Percentiles rank a stretch among this genome's conserved stretches.
phyloP scores from a whole-genome alignment of 2,113 vertebrate species.

The Mirza zaza region DNA sequence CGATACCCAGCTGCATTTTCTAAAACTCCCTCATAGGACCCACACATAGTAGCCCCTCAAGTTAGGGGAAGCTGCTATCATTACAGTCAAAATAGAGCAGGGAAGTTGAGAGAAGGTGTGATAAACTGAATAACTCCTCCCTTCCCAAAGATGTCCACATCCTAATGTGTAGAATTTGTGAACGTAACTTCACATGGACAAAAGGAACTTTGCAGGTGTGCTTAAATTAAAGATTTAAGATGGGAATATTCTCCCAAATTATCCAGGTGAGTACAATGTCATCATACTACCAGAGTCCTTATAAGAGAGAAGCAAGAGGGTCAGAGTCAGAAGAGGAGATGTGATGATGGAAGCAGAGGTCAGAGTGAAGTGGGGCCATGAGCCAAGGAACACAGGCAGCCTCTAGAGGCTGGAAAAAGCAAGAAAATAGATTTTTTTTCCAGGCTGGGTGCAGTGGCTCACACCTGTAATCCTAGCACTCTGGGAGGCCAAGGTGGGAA shows the following conservation, averaged over 20 bases:
- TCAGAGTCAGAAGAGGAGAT: not conserved
- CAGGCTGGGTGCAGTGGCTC: too few species aligned
- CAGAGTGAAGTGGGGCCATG: not conserved
- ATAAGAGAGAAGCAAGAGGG: not conserved
- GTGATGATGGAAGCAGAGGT: not conserved
- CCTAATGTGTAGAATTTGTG: not conserved
- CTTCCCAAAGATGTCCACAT: not conserved
- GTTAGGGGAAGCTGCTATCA: not conserved
- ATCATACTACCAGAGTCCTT: not conserved
- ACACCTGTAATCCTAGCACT: too few species aligned
- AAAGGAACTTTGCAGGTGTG: not conserved
- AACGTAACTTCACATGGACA: not conserved
- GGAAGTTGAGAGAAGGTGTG: not conserved
- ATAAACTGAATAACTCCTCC: not conserved
- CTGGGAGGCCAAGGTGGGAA: too few species aligned
- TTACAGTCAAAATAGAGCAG: not conserved
- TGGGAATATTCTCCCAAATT: not conserved
- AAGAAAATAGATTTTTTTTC: not conserved
- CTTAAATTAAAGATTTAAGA: not conserved
- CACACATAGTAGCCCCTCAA: not conserved
- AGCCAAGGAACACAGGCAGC: not conserved
- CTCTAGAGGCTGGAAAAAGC: not conserved
- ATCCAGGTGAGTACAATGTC: not conserved
- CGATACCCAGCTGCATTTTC: not conserved
- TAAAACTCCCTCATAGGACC: not conserved